Conservation (phyloP, 2,888 invertebrate genomes). For the Clepsis dumicolana region DNA sequence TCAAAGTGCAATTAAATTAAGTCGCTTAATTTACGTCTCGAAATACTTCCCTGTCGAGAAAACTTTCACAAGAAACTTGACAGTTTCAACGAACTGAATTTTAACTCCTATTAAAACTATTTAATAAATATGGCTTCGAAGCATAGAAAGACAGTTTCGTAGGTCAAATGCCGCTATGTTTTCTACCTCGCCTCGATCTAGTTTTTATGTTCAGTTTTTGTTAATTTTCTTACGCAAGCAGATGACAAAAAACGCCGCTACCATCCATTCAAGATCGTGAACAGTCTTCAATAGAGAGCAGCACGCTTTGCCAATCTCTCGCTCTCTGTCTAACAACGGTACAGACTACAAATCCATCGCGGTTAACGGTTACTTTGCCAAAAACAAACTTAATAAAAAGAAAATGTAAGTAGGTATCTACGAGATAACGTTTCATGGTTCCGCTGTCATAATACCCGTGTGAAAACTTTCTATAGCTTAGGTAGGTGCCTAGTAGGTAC, state of each 20-base stretch:
- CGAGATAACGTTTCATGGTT: conserved; percentile 58
- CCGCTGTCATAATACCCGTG: conserved; percentile 35
- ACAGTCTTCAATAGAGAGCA: conserved; percentile 60
- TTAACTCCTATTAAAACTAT: not conserved
- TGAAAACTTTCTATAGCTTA: conserved; percentile 36
- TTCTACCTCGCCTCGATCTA: conserved; percentile 56
- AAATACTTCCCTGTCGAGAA: not conserved
- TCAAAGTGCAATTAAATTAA: not conserved
- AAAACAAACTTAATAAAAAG: conserved; percentile 71
- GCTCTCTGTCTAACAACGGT: conserved; percentile 63
- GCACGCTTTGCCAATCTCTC: conserved; percentile 56
- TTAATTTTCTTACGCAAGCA: conserved; percentile 66
- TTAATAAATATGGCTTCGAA: not conserved
- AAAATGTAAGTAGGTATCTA: conserved; percentile 66
- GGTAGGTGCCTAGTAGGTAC: too few relatives aligned
- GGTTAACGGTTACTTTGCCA: conserved; percentile 71
- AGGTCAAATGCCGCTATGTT: conserved; percentile 14
- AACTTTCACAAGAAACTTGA: not conserved
- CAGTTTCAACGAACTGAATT: not conserved
- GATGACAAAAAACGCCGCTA: conserved; percentile 66
- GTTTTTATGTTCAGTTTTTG: conserved; percentile 77
- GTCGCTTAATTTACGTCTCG: not conserved
- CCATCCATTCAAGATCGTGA: conserved; percentile 65
- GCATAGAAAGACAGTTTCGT: not conserved
- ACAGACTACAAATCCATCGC: conserved; percentile 36